phyloP scores from a whole-genome alignment of 1,140 invertebrate species.

The Hypothenemus hampei region DNA sequence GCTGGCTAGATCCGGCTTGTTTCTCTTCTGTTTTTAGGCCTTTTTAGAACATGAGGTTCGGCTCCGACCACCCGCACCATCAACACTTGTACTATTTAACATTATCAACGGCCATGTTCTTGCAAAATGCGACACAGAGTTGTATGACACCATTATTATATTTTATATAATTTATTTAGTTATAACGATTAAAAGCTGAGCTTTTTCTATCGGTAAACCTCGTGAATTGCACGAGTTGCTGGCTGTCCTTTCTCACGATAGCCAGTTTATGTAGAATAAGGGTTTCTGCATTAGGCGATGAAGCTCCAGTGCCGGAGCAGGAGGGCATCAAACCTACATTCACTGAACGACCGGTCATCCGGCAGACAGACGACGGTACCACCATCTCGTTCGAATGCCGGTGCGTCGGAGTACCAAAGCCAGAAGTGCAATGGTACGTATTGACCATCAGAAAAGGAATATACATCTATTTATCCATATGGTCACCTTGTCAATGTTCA shows the following conservation, averaged over 20 bases:
- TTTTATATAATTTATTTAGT: conserved; percentile 23
- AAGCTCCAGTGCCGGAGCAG: conserved; percentile 85
- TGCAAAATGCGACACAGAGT: conserved; percentile 43
- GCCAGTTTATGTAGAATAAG: conserved; percentile 44
- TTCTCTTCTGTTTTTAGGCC: conserved; percentile 30
- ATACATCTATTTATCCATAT: too few species aligned
- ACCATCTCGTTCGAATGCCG: conserved; percentile 93
- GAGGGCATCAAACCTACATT: conserved; percentile 92
- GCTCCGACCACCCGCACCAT: conserved; percentile 27
- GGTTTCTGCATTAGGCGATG: conserved; percentile 70
- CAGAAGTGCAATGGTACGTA: conserved; percentile 85
- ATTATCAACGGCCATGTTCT: conserved; percentile 45
- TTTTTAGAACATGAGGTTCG: conserved; percentile 29
- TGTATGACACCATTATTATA: conserved; percentile 33
- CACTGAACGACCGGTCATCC: conserved; percentile 91
- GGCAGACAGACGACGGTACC: conserved; percentile 88
- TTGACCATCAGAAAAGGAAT: too few species aligned
- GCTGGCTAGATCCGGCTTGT: conserved; percentile 1
- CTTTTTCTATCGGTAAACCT: conserved; percentile 41
- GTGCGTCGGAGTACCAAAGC: conserved; percentile 91
- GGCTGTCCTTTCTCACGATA: conserved; percentile 40
- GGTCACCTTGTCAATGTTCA: conserved; percentile 43
- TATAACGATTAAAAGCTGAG: conserved; percentile 46
- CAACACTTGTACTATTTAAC: conserved; percentile 34
- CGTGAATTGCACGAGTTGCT: conserved; percentile 44